Percentiles rank a stretch among this genome's conserved stretches.
Conservation (phyloP, 2,797 vertebrate genomes). For the Jordanella pulchra region DNA sequence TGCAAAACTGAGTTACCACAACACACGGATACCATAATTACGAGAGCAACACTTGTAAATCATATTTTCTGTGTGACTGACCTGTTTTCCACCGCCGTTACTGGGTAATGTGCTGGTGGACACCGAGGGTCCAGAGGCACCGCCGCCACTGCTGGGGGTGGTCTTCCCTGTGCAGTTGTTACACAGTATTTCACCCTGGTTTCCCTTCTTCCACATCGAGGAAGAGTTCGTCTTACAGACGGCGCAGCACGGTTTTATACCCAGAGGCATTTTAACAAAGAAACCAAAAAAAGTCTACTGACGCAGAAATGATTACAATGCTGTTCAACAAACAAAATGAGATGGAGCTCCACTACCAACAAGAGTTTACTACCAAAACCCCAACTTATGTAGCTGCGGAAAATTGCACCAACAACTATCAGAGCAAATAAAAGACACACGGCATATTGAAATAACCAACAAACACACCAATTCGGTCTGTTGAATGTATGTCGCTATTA, state of each 20-base stretch:
- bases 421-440: background rate
- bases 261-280: constrained; percentile 86
- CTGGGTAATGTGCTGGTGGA: constrained; percentile 82
- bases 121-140: constrained; percentile 74
- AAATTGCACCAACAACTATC: background rate
- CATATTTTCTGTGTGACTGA: constrained; percentile 36
- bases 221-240: constrained; percentile 93
- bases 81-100: constrained; percentile 88
- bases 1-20: background rate
- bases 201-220: constrained; percentile 97
- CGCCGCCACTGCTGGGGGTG: constrained; percentile 60
- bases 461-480: background rate
- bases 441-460: too few species aligned
- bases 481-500: constrained; percentile 25
- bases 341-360: background rate
- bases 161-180: constrained; percentile 90
- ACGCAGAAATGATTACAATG: background rate
- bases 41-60: background rate
- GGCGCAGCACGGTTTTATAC: constrained; percentile 92
- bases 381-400: background rate
- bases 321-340: constrained; percentile 31
- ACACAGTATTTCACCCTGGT: constrained; percentile 93
- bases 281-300: constrained; percentile 13
- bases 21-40: too few species aligned
- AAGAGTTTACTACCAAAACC: constrained; percentile 1